phyloP scores from a whole-genome alignment of 2,797 vertebrate species.

The Labroides dimidiatus region DNA sequence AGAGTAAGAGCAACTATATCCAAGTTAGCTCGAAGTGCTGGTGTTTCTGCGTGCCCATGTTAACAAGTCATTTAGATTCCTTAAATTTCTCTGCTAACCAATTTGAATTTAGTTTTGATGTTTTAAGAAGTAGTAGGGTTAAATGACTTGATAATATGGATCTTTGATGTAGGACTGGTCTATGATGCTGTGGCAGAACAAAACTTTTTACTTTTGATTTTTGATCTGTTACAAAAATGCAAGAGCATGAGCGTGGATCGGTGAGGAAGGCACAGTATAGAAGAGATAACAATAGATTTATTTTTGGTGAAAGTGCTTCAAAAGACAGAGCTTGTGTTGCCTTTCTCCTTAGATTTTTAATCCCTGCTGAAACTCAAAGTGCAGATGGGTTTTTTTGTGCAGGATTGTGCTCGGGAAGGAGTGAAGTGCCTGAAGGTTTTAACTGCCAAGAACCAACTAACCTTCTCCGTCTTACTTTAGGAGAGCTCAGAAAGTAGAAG shows the following conservation, averaged over 20 bases:
- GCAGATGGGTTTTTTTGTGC: conserved; percentile 30
- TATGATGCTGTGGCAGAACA: conserved; percentile 1
- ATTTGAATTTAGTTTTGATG: background rate
- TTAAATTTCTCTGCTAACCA: background rate
- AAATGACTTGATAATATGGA: conserved; percentile 56
- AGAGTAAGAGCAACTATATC: too few relatives aligned
- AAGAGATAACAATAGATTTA: conserved; percentile 12
- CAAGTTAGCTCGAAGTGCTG: background rate
- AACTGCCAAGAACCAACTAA: conserved; percentile 72
- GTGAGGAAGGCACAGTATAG: conserved; percentile 26
- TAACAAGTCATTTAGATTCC: conserved; percentile 47
- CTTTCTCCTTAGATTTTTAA: conserved; percentile 6
- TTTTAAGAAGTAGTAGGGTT: background rate
- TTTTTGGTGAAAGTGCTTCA: conserved; percentile 7
- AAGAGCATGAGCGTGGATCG: conserved; percentile 11
- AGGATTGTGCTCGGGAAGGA: conserved; percentile 41
- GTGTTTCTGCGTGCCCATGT: conserved; percentile 12
- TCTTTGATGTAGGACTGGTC: background rate
- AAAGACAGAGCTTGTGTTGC: conserved; percentile 8
- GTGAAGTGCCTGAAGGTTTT: conserved; percentile 39
- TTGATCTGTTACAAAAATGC: conserved; percentile 19
- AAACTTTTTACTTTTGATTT: conserved; percentile 12
- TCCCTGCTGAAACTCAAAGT: conserved; percentile 39
- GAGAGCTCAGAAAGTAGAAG: conserved; percentile 84
- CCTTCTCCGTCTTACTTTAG: conserved; percentile 84